Evolutionary conservation across 1,140 invertebrate genomes (phyloP).

Genomic region (Diorhabda sublineata): DNA sequence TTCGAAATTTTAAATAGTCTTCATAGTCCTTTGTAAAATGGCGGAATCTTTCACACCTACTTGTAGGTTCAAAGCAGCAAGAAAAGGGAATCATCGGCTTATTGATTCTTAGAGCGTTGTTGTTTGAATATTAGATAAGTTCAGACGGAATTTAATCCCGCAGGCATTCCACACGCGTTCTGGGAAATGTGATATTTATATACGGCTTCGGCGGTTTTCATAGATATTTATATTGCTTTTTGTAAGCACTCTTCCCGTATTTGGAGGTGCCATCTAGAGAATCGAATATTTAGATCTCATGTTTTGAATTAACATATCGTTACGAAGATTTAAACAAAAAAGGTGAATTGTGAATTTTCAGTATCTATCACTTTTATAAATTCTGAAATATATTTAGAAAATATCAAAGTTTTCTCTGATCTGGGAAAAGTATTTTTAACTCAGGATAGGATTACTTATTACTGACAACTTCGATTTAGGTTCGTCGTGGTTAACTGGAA

Average conservation of each 20-base stretch:
- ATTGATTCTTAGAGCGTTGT: constrained; percentile 36
- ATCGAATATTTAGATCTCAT: constrained; percentile 12
- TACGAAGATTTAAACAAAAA: neutral
- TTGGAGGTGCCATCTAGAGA: neutral
- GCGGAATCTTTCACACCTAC: constrained; percentile 9
- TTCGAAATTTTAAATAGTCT: no score
- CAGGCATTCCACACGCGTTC: constrained; percentile 27
- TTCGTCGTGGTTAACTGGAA: no score
- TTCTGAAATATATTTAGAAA: no score
- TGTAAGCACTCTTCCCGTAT: neutral
- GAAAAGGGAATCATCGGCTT: constrained; percentile 25
- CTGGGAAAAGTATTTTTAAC: no score
- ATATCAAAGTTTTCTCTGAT: no score
- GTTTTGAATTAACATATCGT: constrained; percentile 3
- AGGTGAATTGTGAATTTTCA: no score
- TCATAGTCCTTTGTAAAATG: neutral
- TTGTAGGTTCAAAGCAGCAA: constrained; percentile 9
- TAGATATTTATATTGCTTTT: constrained; percentile 25
- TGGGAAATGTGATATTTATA: constrained; percentile 35
- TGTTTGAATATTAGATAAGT: constrained; percentile 39
- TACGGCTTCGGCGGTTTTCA: constrained; percentile 22
- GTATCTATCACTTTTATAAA: no score
- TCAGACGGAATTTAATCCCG: constrained; percentile 35
- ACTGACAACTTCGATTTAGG: no score
- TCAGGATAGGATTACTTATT: no score